Evolutionary conservation across 1,140 invertebrate species (phyloP), one percentile per base, ranked within the genome.

Genomic region (Sycophaga agraensis): DNA sequence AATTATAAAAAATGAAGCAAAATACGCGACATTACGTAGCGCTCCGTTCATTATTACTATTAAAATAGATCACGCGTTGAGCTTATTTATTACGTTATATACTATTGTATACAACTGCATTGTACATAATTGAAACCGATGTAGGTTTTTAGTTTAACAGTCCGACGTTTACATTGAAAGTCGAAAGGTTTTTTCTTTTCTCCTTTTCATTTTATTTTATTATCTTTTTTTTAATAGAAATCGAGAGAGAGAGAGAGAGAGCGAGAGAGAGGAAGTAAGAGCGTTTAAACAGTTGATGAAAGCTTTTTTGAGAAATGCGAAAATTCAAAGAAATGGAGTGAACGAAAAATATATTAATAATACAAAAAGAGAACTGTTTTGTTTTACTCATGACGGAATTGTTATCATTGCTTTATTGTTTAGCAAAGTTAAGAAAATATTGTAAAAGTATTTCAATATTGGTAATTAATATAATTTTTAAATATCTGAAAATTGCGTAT

Each of bases 41-140:
- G 42, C n/a, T n/a, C 37, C 53, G 43, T 55, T 64, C 53, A 56
- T 57, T 65, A 55, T 66, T 34, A 55, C 16, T 28, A 69, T 51
- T 68, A 66, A 65, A 57, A 64, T 69, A 74, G 66, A 66, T 65
- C 48, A 67, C 59, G 70, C 71, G 70, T 73, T 72, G 75, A 78
- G 74, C 75, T 77, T 78, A 78, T 78, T 78, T 78, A 78, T 78
- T 78, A 75, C 62, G 59, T 72, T 71, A 72, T 63, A 56, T 39
- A 62, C 40, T 56, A 54, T 56, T 62, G 59, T 70, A 72, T 69
- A 69, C 67, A 69, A 71, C 69, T 65, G 46, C 67, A 69, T 65
- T 78, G 76, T 78, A 78, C 51, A 78, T 75, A 77, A 68, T 67
- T 66, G 67, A 70, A 58, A 43, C 48, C 16, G 31, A 58, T 51